These are phyloP conservation scores for Epinephelus cyanopodus DNA, from an alignment of 2,113 vertebrate species.

Conservation along the genomic window DNA sequence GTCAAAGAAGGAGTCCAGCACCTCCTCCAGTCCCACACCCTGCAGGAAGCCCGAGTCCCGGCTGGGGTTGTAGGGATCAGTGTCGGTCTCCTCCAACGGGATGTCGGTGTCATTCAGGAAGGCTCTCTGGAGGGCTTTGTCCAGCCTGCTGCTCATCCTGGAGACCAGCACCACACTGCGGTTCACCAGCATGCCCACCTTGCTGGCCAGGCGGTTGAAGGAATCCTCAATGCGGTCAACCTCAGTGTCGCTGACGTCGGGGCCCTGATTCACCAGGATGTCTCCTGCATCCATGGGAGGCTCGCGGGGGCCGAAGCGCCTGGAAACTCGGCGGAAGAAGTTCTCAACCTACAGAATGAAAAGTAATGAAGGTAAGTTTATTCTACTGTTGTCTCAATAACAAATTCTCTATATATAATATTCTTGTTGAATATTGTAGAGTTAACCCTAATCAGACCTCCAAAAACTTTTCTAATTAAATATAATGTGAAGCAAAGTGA, in stretches of 20 bases:
- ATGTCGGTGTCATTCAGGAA: constrained; percentile 80
- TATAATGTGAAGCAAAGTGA: not conserved
- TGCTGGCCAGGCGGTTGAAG: constrained; percentile 84
- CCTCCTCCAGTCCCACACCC: constrained; percentile 83
- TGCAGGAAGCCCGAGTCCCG: constrained; percentile 75
- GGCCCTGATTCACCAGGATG: constrained; percentile 69
- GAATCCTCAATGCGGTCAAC: constrained; percentile 84
- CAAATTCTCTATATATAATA: too few relatives aligned
- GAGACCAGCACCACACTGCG: constrained; percentile 85
- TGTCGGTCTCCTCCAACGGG: constrained; percentile 39
- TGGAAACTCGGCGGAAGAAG: constrained; percentile 87
- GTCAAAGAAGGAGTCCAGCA: constrained; percentile 89
- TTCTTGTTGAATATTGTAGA: not conserved
- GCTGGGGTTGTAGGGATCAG: constrained; percentile 68
- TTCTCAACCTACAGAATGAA: constrained; percentile 83
- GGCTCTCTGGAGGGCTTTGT: constrained; percentile 85
- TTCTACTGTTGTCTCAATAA: not conserved
- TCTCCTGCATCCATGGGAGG: constrained; percentile 64
- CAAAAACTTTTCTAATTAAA: not conserved
- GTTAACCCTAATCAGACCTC: not conserved
- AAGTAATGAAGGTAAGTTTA: not conserved
- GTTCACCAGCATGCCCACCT: constrained; percentile 84
- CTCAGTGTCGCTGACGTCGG: constrained; percentile 78
- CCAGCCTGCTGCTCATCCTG: constrained; percentile 86
- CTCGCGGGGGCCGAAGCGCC: constrained; percentile 79